Conservation (phyloP, 92 coral and sea anemone species). For the Epizoanthus scotinus region DNA sequence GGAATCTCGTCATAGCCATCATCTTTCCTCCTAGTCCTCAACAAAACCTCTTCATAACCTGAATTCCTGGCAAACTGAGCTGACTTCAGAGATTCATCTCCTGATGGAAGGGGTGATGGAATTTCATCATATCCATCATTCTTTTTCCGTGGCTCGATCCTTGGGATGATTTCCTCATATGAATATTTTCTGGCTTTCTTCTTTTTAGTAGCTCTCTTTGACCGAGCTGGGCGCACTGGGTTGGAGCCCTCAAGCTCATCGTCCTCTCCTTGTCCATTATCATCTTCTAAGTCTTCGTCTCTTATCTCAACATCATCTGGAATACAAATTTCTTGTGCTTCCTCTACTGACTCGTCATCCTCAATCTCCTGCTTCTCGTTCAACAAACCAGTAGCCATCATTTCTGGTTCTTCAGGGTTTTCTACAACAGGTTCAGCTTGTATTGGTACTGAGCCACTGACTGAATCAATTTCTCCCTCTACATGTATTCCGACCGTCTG, state of each 20-base stretch:
- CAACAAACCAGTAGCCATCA: background rate
- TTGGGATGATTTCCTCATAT: background rate
- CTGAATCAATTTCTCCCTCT: background rate
- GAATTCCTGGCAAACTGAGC: background rate
- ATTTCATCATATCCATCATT: background rate
- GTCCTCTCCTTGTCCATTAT: background rate
- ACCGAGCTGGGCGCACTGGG: slow-evolving; percentile 33
- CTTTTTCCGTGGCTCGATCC: background rate
- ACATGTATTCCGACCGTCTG: background rate
- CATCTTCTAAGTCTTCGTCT: background rate
- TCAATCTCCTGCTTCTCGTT: background rate
- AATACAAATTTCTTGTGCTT: background rate
- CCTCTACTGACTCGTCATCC: background rate
- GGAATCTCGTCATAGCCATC: background rate
- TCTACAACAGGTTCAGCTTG: background rate
- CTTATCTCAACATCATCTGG: background rate
- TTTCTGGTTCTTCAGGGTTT: background rate
- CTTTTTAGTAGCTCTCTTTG: slow-evolving; percentile 37
- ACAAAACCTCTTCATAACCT: slow-evolving; percentile 21
- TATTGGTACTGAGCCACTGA: background rate
- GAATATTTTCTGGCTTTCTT: background rate
- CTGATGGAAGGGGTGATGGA: background rate
- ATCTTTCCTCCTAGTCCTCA: slow-evolving; percentile 11
- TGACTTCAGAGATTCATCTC: background rate
- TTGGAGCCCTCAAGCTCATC: background rate